Evolutionary conservation across 2,113 vertebrate species (phyloP), one percentile per base, ranked within the genome.

Genomic region (Beaufortia kweichowensis): DNA sequence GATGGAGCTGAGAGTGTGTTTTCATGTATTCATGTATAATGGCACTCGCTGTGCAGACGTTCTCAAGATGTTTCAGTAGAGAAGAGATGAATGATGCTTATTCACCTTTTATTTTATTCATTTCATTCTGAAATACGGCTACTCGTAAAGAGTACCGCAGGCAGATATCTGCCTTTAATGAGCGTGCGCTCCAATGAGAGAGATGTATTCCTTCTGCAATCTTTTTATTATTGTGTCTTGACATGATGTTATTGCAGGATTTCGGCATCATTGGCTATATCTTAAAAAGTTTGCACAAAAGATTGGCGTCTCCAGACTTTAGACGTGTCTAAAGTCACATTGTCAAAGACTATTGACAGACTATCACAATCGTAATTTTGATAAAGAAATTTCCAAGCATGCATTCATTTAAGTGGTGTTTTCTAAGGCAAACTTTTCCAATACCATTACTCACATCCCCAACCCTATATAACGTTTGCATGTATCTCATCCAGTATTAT

Each of bases 21-120:
- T 65, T 64, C 39, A 66, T 33, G 55, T 75, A 29, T 48, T 67
- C 46, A 69, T 67, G 69, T 68, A 74, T 78, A 78, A 82, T 82
- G 63, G 75, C 62, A 43, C 48, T 50, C 19, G 1, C 21, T 26
- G 64, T 26, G 39, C 69, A 33, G 55, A 28, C 15, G 64, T 70
- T 75, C 77, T 73, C 60, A 17, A 78, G 76, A 60, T 72, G 68
- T 75, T 81, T 79, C 72, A 3, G 21, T 35, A 35, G 33, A 35
- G 17, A 43, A 68, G 61, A 19, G 46, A 66, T 76, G 76, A 7
- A 79, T 81, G 64, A 21, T 74, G 66, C 31, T 35, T 28, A 60
- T 83, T 14, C 50, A 74, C 64, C 66, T 56, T 75, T 75, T 57
- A 41, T 67, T 48, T 73, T 66, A 48, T 57, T 46, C 43, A 66